These are phyloP conservation scores for Gonocerus acuteangulatus DNA, from an alignment of 2,888 invertebrate species.

Conservation along the genomic window DNA sequence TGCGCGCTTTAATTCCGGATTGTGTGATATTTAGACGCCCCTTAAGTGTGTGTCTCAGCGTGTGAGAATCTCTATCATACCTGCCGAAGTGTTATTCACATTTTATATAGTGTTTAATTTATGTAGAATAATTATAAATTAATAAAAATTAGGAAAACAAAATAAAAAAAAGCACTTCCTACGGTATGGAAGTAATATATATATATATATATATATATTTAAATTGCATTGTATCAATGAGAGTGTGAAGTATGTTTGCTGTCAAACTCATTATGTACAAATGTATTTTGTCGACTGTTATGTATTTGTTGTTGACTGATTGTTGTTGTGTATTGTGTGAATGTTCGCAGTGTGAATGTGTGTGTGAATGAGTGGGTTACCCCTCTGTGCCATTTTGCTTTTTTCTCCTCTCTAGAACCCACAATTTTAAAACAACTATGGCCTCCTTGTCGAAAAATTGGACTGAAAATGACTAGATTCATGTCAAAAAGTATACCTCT, in stretches of 20 bases:
- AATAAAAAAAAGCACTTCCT: conserved; percentile 38
- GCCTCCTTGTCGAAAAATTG: conserved; percentile 19
- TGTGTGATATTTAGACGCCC: conserved; percentile 40
- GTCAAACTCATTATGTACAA: conserved; percentile 36
- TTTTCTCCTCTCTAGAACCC: conserved; percentile 13
- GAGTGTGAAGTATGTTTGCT: conserved; percentile 36
- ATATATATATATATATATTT: conserved; percentile 35
- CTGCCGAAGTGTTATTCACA: conserved; percentile 40
- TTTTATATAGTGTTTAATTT: conserved; percentile 25
- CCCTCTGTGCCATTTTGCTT: conserved; percentile 33
- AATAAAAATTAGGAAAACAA: conserved; percentile 30
- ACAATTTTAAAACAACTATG: conserved; percentile 20
- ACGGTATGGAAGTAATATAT: conserved; percentile 39
- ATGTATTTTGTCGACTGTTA: conserved; percentile 36
- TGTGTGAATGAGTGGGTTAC: conserved; percentile 35
- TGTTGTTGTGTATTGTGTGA: conserved; percentile 29
- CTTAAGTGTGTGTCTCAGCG: conserved; percentile 38
- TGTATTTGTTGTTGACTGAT: conserved; percentile 35
- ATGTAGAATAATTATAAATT: conserved; percentile 27
- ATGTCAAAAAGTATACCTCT: conserved; percentile 2
- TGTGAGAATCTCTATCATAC: conserved; percentile 39
- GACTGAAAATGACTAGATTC: conserved; percentile 16
- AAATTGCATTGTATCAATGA: conserved; percentile 41
- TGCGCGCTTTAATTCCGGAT: conserved; percentile 28
- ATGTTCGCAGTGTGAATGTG: conserved; percentile 30